A percentile compares a stretch with the other conserved stretches of the same genome.
Conservation (phyloP, 2,797 vertebrate genomes). For the Sparus aurata region DNA sequence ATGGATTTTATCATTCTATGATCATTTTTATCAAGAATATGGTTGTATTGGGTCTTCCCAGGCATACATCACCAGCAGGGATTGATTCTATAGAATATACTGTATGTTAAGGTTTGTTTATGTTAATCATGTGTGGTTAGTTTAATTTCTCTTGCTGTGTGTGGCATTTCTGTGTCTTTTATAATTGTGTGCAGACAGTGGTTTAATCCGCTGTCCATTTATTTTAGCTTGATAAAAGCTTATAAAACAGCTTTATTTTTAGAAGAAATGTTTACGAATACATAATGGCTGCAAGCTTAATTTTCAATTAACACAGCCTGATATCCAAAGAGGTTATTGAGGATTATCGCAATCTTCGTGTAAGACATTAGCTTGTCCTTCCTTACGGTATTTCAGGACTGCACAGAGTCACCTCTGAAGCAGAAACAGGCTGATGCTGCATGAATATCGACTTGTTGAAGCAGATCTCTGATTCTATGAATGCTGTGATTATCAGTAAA, state of each 20-base stretch:
- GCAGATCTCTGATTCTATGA: conserved; percentile 11
- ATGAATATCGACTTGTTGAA: conserved; percentile 1
- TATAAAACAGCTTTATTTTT: too few relatives aligned
- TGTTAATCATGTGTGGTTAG: not conserved
- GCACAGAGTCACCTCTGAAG: not conserved
- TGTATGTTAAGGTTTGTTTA: not conserved
- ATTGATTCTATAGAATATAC: not conserved
- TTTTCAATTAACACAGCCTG: not conserved
- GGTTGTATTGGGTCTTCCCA: not conserved
- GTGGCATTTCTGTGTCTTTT: not conserved
- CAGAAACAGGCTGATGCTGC: not conserved
- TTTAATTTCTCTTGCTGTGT: not conserved
- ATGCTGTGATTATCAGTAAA: conserved; percentile 13
- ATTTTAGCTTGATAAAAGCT: not conserved
- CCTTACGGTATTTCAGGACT: conserved; percentile 22
- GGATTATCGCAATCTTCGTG: not conserved
- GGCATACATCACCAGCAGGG: not conserved
- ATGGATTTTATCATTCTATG: not conserved
- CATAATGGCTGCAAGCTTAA: not conserved
- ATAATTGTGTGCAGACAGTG: not conserved
- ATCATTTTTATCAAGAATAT: not conserved
- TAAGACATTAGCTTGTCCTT: not conserved
- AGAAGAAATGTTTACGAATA: not conserved
- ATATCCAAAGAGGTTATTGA: not conserved
- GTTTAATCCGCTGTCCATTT: not conserved